Base-by-base conservation (phyloP, 2,113 vertebrate species). In the Albula goreensis region DNA sequence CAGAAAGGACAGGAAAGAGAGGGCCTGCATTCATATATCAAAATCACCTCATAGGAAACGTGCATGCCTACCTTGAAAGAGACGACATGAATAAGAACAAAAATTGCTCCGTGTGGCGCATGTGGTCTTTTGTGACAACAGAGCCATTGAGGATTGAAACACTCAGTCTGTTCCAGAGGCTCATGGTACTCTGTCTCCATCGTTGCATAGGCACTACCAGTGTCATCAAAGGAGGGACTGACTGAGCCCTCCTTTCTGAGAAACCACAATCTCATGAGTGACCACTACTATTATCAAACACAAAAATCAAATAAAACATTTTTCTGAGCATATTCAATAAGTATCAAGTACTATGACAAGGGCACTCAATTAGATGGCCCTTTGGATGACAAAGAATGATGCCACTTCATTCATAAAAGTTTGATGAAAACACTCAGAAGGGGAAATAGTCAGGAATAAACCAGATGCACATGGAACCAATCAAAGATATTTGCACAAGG, bases 401-500 rank as follows among this genome's bases (percentile, higher is more conserved):
- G 22, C 70, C 70, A 31, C 22, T 6, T n/a, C 70, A 74, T 31
- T 74, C 22, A 74, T 74, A 19, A 74, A 74, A 31, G 70, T 25
- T 17, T 4, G 4, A 74, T 9, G 31, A 22, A 9, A 2, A 25
- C 31, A 7, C 22, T 74, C 9, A 2, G n/a, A 31, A 74, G 2
- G 70, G n/a, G 25, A 79, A 25, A 50, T 17, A 6, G 31, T 66
- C 19, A 31, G 17, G 50, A 79, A 19, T 80, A 80, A 92, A 19
- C 60, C 4, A 66, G 3, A 19, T 19, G 90, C 83, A 90, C 90
- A 85, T 90, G 87, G 87, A 89, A 90, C 80, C 85, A 89, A 89
- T 90, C 91, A 91, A 93, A 90, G 90, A 93, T 92, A 91, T 92
- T 91, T 90, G 90, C 85, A 93, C 87, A 90, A 91, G 91, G 91